Conservation (phyloP, 2,113 vertebrate genomes). For the Carollia perspicillata region DNA sequence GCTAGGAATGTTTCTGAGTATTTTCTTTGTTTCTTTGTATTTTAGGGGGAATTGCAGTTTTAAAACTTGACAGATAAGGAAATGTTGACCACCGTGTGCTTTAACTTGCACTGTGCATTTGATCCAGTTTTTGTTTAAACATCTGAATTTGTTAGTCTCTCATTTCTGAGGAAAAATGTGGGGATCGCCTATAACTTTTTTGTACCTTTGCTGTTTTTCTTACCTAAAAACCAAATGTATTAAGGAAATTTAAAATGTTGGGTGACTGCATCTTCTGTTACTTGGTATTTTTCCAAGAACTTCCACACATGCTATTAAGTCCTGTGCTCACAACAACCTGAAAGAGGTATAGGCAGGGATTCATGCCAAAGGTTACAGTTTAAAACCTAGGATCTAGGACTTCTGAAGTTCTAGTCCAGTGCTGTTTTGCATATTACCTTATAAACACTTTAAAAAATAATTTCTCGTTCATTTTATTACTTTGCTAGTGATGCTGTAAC, state of each 20-base stretch:
- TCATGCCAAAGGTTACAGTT: not conserved
- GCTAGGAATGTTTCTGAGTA: not conserved
- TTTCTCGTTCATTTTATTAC: not conserved
- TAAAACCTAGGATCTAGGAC: not conserved
- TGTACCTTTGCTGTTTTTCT: not conserved
- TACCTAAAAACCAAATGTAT: not conserved
- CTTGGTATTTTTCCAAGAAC: not conserved
- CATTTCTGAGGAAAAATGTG: not conserved
- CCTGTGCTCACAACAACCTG: not conserved
- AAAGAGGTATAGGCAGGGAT: not conserved
- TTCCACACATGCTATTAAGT: not conserved
- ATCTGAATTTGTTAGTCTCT: not conserved
- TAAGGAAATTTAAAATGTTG: not conserved
- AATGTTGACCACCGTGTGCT: not conserved
- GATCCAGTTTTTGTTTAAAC: not conserved
- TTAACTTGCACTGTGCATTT: not conserved
- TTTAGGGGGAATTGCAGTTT: not conserved
- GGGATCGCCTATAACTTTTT: not conserved
- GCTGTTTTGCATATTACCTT: not conserved
- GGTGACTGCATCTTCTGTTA: not conserved
- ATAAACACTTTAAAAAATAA: not conserved
- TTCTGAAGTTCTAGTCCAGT: slow-evolving; percentile 8
- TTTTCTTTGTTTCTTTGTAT: not conserved
- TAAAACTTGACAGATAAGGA: not conserved
- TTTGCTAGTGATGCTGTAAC: not conserved